Evolutionary conservation across 2,797 vertebrate species (phyloP).

Genomic region (Parauchenoglanis ngamensis): DNA sequence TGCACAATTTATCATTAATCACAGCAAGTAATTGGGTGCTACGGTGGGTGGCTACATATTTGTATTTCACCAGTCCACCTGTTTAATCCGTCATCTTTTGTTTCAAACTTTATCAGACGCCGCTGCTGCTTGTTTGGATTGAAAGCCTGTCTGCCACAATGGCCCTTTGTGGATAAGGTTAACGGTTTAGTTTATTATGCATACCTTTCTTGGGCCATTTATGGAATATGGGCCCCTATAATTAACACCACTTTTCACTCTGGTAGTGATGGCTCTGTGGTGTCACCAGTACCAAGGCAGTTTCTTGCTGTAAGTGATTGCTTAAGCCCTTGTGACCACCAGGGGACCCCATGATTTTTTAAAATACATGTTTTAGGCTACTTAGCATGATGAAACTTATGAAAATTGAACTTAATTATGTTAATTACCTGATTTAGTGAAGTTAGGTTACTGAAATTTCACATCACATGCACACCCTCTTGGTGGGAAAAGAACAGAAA

Average conservation of each 20-base stretch:
- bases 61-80: not conserved
- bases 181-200: not conserved
- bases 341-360: not conserved
- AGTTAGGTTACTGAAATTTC: not conserved
- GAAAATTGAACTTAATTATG: not conserved
- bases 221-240: too few relatives aligned
- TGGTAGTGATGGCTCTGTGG: too few relatives aligned
- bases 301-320: not conserved
- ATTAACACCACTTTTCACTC: too few relatives aligned
- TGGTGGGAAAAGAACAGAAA: not conserved
- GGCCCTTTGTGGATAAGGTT: not conserved
- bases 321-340: not conserved
- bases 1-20: not conserved
- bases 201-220: not conserved
- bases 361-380: not conserved
- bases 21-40: too few relatives aligned
- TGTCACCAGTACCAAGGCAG: not conserved
- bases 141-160: not conserved
- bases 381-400: not conserved
- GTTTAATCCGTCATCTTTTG: not conserved
- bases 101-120: not conserved
- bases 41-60: not conserved
- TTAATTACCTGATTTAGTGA: not conserved
- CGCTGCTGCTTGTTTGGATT: constrained; percentile 1
- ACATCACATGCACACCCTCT: too few relatives aligned